Evolutionary conservation across 2,888 invertebrate genomes (phyloP).

Genomic region (Apodemia zela): DNA sequence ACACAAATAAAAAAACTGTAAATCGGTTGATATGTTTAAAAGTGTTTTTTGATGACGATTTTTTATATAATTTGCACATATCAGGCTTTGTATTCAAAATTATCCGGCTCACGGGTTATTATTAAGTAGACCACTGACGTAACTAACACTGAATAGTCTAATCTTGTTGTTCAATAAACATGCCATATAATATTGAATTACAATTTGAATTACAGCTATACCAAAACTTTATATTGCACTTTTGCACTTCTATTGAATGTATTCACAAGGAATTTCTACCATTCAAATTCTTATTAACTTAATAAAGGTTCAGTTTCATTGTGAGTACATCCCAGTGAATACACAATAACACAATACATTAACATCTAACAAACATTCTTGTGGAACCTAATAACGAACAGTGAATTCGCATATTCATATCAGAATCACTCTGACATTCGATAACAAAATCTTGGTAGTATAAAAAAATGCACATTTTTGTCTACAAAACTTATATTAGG

Average conservation of each 20-base stretch:
- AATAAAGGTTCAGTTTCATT: neutral
- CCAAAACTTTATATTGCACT: neutral
- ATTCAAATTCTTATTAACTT: neutral
- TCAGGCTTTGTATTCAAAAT: too few species aligned
- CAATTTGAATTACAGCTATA: slow-evolving; percentile 12
- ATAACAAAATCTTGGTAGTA: neutral
- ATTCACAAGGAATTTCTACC: neutral
- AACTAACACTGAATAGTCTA: slow-evolving; percentile 10
- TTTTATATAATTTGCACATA: too few species aligned
- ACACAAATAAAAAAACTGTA: too few species aligned
- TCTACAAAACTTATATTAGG: too few species aligned
- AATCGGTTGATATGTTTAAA: too few species aligned
- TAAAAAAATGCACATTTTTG: neutral
- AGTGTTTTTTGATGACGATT: too few species aligned
- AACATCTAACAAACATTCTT: slow-evolving; percentile 47
- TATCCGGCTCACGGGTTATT: neutral
- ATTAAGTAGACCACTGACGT: slow-evolving; percentile 2
- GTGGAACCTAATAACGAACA: slow-evolving; percentile 58
- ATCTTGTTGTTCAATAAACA: slow-evolving; percentile 2
- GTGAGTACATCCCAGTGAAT: neutral
- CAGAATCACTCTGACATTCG: slow-evolving; percentile 38
- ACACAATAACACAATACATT: slow-evolving; percentile 32
- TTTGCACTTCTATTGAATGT: neutral
- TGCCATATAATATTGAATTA: slow-evolving; percentile 4
- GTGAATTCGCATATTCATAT: slow-evolving; percentile 51